A percentile compares a stretch with the other conserved stretches of the same genome.
Conservation (phyloP, 2,888 invertebrate genomes). For the Stenoptilia bipunctidactyla region DNA sequence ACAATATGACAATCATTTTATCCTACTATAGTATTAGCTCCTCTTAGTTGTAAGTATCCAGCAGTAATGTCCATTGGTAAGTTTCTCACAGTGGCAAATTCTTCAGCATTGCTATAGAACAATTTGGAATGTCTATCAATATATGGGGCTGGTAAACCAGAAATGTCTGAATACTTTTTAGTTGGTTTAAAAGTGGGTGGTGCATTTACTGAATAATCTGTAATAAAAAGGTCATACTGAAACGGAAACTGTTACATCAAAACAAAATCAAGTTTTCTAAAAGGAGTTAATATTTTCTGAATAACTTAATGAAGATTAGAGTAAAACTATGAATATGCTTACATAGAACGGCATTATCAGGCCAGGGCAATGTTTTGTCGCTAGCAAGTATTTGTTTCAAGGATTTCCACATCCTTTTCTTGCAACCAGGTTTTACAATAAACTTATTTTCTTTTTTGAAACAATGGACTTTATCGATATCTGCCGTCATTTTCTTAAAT, state of each 20-base stretch:
- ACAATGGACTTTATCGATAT: conserved; percentile 39
- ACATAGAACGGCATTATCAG: conserved; percentile 82
- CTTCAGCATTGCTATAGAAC: conserved; percentile 87
- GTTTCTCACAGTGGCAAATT: conserved; percentile 86
- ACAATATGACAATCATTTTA: no score
- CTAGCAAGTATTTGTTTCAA: conserved; percentile 89
- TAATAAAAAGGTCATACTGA: no score
- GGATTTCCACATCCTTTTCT: conserved; percentile 89
- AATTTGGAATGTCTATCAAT: conserved; percentile 93
- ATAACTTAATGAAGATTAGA: no score
- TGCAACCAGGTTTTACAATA: conserved; percentile 72
- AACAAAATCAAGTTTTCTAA: no score
- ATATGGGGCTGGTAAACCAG: conserved; percentile 88
- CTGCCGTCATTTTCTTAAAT: conserved; percentile 50
- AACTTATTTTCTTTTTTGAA: conserved; percentile 65
- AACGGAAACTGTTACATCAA: no score
- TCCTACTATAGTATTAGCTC: conserved; percentile 83
- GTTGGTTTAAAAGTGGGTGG: conserved; percentile 92
- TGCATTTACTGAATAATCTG: conserved; percentile 90
- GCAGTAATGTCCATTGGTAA: conserved; percentile 93
- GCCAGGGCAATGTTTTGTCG: conserved; percentile 84
- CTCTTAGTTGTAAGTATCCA: conserved; percentile 88
- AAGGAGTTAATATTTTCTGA: no score
- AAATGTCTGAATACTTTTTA: conserved; percentile 94
- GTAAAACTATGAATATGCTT: conserved; percentile 27